Base-by-base conservation (phyloP, 2,797 vertebrate species). In the Leptatherina wallacei region DNA sequence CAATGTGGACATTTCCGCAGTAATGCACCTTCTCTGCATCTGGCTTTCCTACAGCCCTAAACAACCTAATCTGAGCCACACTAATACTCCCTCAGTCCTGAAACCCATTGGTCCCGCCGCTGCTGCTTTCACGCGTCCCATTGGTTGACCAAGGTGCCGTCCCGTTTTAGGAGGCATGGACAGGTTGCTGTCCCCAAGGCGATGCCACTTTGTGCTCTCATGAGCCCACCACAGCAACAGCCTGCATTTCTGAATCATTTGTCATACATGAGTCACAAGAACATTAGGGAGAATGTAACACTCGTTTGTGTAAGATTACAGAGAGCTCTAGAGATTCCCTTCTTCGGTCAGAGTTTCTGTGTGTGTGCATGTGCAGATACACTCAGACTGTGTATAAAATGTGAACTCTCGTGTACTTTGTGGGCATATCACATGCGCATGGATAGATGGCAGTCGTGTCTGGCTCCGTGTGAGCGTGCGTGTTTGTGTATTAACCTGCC, bases 211-310 rank as follows among this genome's bases (percentile, higher is more conserved):
- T 85, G 65, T 59, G 78, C 61, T 87, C 81, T 82, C 83, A 71
- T 67, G 80, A 79, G 77, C 65, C 83, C 73, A 70, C 83, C 76
- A 59, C 69, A 69, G 82, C 78, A 79, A 71, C 80, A 84, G 70
- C 75, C 69, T 47, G 60, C 71, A 60, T 76, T 54, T 70, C 78
- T 29, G 70, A 78, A 65, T 74, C 60, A 81, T 85, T 85, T 35
- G 29, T 91, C 85, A 89, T 70, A 66, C 71, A 75, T 84, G 82
- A 92, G 65, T 89, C 88, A 90, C 75, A 76, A 78, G 83, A 78
- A 76, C 82, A 86, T 85, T 81, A 81, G 71, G 47, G 61, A 61
- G 57, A 77, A 71, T 80, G 47, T 72, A 77, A 76, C 77, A 81
- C 79, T 80, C 12, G 68, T 82, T 77, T 78, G 73, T 88, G 78